A percentile compares a stretch with the other conserved stretches of the same genome.
These are phyloP conservation scores for Clarias pachynema DNA, from an alignment of 2,797 vertebrate species.

Conservation along the genomic window DNA sequence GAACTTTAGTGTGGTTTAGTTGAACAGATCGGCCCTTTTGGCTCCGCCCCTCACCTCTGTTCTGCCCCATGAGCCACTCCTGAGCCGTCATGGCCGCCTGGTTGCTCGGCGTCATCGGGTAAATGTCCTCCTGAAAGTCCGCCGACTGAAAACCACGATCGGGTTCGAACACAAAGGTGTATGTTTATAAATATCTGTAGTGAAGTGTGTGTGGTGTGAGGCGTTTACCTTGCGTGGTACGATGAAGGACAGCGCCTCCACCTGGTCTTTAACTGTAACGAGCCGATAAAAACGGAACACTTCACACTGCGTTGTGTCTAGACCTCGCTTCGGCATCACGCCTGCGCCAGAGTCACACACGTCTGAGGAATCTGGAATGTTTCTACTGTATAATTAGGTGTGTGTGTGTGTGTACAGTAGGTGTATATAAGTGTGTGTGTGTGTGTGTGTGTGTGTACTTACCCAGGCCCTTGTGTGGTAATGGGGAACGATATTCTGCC, in stretches of 20 bases:
- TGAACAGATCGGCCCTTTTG: not conserved
- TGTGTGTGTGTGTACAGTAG: not conserved
- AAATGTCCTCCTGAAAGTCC: conserved; percentile 74
- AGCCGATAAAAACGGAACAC: conserved; percentile 59
- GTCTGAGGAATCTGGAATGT: not conserved
- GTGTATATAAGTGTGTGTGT: conserved; percentile 38
- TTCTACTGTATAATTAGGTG: not conserved
- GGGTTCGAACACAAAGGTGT: not conserved
- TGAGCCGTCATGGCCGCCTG: conserved; percentile 83
- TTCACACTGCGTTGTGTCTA: conserved; percentile 46
- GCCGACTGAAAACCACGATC: conserved; percentile 50
- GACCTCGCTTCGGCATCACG: conserved; percentile 56
- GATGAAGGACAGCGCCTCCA: conserved; percentile 85
- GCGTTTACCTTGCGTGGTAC: conserved; percentile 87
- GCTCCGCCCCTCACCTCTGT: conserved; percentile 45
- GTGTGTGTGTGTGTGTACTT: conserved; percentile 49
- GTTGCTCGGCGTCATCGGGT: conserved; percentile 78
- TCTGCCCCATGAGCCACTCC: conserved; percentile 54
- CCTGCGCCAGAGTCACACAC: conserved; percentile 22
- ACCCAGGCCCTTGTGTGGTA: conserved; percentile 94
- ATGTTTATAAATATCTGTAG: not conserved
- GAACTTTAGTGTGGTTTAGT: not conserved
- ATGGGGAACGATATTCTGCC: conserved; percentile 81
- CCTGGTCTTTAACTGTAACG: conserved; percentile 85
- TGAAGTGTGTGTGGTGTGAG: conserved; percentile 32